Evolutionary conservation across 2,888 invertebrate species (phyloP), one percentile per base, ranked within the genome.

Genomic region (Zygaena filipendulae): DNA sequence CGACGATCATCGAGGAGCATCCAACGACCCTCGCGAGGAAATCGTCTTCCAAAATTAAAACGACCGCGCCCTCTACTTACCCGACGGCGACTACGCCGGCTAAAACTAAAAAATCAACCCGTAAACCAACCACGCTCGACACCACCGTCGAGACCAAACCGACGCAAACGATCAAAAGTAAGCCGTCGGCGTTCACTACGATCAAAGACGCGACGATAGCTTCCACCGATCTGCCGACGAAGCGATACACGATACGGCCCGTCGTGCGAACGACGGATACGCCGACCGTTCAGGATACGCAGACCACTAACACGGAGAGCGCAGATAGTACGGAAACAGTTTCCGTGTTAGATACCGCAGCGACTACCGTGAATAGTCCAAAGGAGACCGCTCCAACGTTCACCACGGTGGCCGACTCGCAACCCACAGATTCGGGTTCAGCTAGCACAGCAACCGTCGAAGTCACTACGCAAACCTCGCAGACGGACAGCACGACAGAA

Each of bases 171-270:
- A 39, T 47, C 18, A 75, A 59, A 55, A 53, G 52, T 11, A 67
- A 71, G 32, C 45, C 52, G 29, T 49, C 45, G 14, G 47, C 49
- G 25, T 51, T 59, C 25, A 57, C 57, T 24, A 54, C 61, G 24
- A 42, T 35, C 21, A 70, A 59, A 47, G 56, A 58, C 28, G 47
- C 54, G 33, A 59, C 62, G 24, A 58, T 44, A 13, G 47, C 64
- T 31, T 58, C 69, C 35, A 67, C 74, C 27, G 58, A 58, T 38
- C 61, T 69, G 30, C 74, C 84, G 24, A 72, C 81, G 32, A 77
- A 81, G 45, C 74, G 77, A 43, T 84, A 84, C 41, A 80, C 82
- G 25, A 83, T 84, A 35, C 71, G 80, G 43, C 71, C 69, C 34
- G 39, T 64, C 34, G 59, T 74, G 46, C 59, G 74, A 30, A 74